A percentile compares a stretch with the other conserved stretches of the same genome.
Evolutionary conservation across 2,888 invertebrate species (phyloP).

Genomic region (Drosophila ezoana): DNA sequence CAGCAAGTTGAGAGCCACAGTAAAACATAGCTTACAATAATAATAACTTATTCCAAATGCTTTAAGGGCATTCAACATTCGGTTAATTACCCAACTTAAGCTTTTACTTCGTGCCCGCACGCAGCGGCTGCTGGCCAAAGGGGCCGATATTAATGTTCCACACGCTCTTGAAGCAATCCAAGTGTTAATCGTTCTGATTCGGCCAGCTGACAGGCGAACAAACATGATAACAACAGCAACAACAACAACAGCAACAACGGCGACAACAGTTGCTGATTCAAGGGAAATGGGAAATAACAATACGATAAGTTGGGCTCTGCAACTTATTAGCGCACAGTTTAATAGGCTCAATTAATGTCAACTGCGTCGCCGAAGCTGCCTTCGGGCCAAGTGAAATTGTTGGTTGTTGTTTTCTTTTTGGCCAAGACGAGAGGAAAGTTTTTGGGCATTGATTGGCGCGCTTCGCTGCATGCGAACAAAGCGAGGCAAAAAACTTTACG

Average conservation of each 20-base stretch:
- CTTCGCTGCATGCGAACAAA: slow-evolving; percentile 52
- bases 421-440: slow-evolving; percentile 56
- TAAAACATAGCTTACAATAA: too few species aligned
- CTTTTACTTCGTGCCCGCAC: background rate
- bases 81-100: background rate
- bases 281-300: slow-evolving; percentile 38
- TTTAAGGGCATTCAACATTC: slow-evolving; percentile 33
- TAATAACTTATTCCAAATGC: background rate
- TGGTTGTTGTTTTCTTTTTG: slow-evolving; percentile 2
- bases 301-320: slow-evolving; percentile 51
- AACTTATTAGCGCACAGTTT: slow-evolving; percentile 73
- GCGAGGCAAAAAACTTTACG: slow-evolving; percentile 49
- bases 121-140: slow-evolving; percentile 8
- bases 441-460: slow-evolving; percentile 60
- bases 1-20: too few species aligned
- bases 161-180: slow-evolving; percentile 55
- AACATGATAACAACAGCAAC: slow-evolving; percentile 52
- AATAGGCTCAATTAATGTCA: slow-evolving; percentile 78
- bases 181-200: slow-evolving; percentile 73
- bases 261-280: slow-evolving; percentile 26
- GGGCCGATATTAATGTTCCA: slow-evolving; percentile 49
- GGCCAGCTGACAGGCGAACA: slow-evolving; percentile 65
- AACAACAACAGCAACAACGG: background rate
- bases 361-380: slow-evolving; percentile 50
- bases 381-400: slow-evolving; percentile 66